A percentile compares a stretch with the other conserved stretches of the same genome.
Evolutionary conservation across 2,113 vertebrate genomes (phyloP).

Genomic region (Todiramphus chloris): DNA sequence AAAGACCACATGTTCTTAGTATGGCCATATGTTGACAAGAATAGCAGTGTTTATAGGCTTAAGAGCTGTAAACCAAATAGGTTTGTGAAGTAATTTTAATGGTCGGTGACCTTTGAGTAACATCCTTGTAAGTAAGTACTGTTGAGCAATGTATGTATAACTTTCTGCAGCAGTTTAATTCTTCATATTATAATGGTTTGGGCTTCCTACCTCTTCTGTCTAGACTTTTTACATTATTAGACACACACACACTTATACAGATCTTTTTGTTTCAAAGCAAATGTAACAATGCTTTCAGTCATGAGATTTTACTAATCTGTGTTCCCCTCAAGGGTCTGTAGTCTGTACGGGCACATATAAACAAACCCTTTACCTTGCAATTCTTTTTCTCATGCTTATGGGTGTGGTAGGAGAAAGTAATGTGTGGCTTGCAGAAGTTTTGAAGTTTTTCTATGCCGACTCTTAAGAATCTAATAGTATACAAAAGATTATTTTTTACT

Average conservation of each 20-base stretch:
- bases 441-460: neutral
- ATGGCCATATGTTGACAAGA: neutral
- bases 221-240: neutral
- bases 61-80: neutral
- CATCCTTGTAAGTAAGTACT: neutral
- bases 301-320: neutral
- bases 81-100: neutral
- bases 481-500: neutral
- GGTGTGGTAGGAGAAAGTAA: neutral
- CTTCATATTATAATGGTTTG: neutral
- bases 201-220: neutral
- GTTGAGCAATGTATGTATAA: neutral
- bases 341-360: neutral
- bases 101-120: neutral
- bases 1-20: neutral
- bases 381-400: neutral
- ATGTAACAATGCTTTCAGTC: neutral
- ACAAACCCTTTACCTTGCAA: neutral
- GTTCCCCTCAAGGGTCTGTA: neutral
- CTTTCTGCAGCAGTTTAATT: neutral
- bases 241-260: neutral
- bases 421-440: neutral
- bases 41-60: neutral
- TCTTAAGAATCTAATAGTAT: neutral
- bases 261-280: neutral